Evolutionary conservation across 2,888 invertebrate genomes (phyloP), one percentile per base, ranked within the genome.

Genomic region (Glaucopsyche alexis): DNA sequence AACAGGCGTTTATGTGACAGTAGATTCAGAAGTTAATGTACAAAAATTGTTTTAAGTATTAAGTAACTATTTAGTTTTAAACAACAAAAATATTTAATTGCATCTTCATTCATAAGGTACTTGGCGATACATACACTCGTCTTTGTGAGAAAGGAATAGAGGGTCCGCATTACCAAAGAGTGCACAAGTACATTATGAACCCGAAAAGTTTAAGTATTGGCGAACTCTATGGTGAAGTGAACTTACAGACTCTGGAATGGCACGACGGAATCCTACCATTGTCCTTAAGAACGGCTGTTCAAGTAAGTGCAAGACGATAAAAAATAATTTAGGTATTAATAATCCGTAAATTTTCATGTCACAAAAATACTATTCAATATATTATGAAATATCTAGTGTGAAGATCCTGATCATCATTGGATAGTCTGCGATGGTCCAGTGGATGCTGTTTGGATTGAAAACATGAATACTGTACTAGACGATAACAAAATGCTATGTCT

Each of bases 381-480:
- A 42, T 83, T 66, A 42, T 83, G 74, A 29, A 72, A 11, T 60
- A 52, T 78, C 49, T 74, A 92, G 91, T 85, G 85, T 71, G 86
- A 84, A 71, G 94, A 91, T 6, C 93, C 95, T 73, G 95, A 97
- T 79, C 98, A 98, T 84, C 98, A 98, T 82, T 98, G 98, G 98
- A 94, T 98, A 72, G 95, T 98, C 64, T 98, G 97, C 85, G 98
- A 98, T 84, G 98, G 98, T 0, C 98, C 97, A 0, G 98, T 98
- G 0, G 98, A 98, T 85, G 98, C 98, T 0, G 96, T 98, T 29
- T 98, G 98, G 98, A 98, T 98, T 77, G 98, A 98, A 87, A 98
- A 98, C 84, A 95, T 98, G 95, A 98, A 98, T 86, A 97, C 98
- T 0, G 98, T 98, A 0, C 92, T 98, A 7, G 98, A 98, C 82